Conservation (phyloP, 2,888 invertebrate species). For the Acronicta aceris region DNA sequence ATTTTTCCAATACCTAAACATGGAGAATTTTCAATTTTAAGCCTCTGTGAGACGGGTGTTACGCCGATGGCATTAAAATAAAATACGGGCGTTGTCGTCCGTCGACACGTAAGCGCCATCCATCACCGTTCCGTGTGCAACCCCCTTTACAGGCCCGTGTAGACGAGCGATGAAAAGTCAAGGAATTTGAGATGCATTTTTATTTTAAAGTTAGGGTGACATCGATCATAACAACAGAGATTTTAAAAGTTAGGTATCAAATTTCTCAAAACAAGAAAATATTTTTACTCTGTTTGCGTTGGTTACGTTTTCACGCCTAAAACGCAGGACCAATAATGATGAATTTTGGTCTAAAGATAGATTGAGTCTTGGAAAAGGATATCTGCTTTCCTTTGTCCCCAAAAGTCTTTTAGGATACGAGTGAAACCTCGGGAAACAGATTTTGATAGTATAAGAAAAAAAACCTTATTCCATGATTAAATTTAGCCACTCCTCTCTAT, state of each 20-base stretch:
- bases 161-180: slow-evolving; percentile 63
- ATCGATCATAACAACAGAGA: slow-evolving; percentile 50
- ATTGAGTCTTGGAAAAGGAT: no score
- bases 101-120: slow-evolving; percentile 87
- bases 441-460: no score
- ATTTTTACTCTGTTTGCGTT: not conserved
- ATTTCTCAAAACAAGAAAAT: slow-evolving; percentile 16
- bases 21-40: slow-evolving; percentile 88
- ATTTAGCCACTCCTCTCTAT: no score
- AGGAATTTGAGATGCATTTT: slow-evolving; percentile 47
- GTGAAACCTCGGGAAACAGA: no score
- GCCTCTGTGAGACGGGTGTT: slow-evolving; percentile 73
- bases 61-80: slow-evolving; percentile 84
- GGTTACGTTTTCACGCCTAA: no score
- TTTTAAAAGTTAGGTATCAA: slow-evolving; percentile 30
- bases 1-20: slow-evolving; percentile 76
- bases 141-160: slow-evolving; percentile 66
- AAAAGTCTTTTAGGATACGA: no score
- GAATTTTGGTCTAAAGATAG: no score
- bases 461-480: no score
- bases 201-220: slow-evolving; percentile 43
- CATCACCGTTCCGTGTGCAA: slow-evolving; percentile 78
- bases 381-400: no score
- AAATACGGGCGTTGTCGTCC: slow-evolving; percentile 80
- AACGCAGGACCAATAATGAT: no score